Conservation (phyloP, 2,797 vertebrate genomes). For the Paramormyrops hopkinsi region DNA sequence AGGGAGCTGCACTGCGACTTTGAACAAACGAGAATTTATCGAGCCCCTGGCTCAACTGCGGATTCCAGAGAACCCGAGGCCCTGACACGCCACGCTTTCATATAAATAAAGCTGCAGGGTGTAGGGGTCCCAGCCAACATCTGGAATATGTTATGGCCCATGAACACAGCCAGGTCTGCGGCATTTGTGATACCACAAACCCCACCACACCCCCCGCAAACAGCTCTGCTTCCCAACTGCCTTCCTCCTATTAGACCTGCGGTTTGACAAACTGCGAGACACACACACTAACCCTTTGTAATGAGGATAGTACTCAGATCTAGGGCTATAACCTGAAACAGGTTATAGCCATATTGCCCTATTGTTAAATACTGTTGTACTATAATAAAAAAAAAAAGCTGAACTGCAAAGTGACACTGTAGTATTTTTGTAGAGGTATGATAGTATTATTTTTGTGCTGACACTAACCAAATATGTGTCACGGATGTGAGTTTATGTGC, state of each 20-base stretch:
- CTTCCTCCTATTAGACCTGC: constrained; percentile 4
- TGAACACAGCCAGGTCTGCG: not conserved
- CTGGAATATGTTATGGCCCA: constrained; percentile 18
- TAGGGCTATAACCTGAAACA: not conserved
- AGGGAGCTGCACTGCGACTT: not conserved
- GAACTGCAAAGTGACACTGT: not conserved
- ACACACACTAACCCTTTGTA: not conserved
- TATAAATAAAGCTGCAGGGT: constrained; percentile 12
- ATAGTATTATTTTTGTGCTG: not conserved
- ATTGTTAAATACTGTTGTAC: not conserved
- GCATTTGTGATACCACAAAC: not conserved
- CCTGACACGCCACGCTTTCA: constrained; percentile 11
- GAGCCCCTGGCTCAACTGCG: not conserved
- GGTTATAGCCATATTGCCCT: no score
- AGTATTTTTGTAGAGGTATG: not conserved
- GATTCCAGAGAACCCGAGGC: constrained; percentile 18
- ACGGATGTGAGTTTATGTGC: not conserved
- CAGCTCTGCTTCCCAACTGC: not conserved
- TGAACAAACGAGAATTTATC: constrained; percentile 24
- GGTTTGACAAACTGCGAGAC: not conserved
- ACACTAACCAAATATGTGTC: not conserved
- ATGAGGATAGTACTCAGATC: not conserved
- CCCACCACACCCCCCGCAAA: not conserved
- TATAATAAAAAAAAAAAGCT: not conserved
- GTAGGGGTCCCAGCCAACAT: constrained; percentile 18